phyloP scores from a whole-genome alignment of 2,113 vertebrate species.

The Sakesphorus luctuosus region DNA sequence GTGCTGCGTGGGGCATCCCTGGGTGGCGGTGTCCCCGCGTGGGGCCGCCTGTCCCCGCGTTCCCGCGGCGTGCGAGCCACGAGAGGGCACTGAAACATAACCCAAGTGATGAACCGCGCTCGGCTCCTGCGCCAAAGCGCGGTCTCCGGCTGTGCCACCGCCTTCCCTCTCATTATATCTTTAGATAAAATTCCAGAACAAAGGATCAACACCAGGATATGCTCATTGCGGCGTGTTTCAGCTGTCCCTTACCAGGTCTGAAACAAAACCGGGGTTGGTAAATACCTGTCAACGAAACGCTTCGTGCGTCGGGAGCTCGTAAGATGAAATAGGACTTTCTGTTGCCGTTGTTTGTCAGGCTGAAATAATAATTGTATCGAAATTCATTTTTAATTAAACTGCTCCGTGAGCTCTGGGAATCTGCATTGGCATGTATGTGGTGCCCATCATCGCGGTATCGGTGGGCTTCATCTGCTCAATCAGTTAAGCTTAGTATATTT shows the following conservation, averaged over 20 bases:
- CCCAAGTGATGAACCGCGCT: neutral
- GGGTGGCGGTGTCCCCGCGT: neutral
- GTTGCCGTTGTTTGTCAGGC: constrained; percentile 6
- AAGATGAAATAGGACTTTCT: neutral
- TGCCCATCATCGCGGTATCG: neutral
- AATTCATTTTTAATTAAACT: constrained; percentile 53
- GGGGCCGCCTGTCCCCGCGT: neutral
- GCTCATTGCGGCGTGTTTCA: neutral
- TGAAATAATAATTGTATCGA: constrained; percentile 35
- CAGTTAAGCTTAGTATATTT: constrained; percentile 41
- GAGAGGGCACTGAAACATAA: constrained; percentile 69
- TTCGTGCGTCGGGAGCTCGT: neutral
- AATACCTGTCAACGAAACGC: neutral
- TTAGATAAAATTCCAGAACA: constrained; percentile 55
- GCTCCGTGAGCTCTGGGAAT: constrained; percentile 5
- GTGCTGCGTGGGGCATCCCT: neutral
- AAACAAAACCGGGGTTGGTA: constrained; percentile 1
- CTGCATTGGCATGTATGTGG: neutral
- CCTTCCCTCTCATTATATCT: neutral
- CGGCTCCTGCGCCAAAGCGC: neutral
- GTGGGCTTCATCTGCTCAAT: constrained; percentile 35
- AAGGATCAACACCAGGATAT: neutral
- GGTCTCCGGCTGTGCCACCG: neutral
- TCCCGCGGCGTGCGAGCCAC: constrained; percentile 8
- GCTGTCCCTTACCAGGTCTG: neutral